Base-by-base conservation (phyloP, 2,113 vertebrate genomes). In the Polyodon spathula region DNA sequence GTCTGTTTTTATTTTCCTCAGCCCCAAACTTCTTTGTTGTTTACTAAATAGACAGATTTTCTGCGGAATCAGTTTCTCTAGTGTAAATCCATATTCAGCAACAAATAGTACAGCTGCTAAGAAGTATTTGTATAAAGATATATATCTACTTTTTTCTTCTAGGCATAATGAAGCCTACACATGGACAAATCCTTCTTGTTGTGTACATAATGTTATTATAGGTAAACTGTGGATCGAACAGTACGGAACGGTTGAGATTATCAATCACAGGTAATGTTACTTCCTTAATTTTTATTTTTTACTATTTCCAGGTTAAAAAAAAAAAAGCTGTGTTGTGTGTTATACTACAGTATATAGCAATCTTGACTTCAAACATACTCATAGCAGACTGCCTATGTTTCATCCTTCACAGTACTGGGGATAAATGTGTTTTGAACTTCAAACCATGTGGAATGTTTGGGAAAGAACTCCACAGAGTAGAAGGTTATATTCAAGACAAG, bases 171-270 rank as follows among this genome's bases (percentile, higher is more conserved):
- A 98, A 69, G 89, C 83, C 37, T 98, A 96, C 75, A 98, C 95
- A 0, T 98, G 95, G 95, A 92, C 82, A 65, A 97, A 98, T 72
- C 95, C 95, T 10, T 86, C 90, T 70, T 98, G 95, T 71, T 98
- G 95, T 69, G 93, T 98, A 63, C 95, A 97, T 73, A 98, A 97
- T 53, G 86, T 98, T 70, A 95, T 98, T 66, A 76, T 97, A 56
- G 95, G 95, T 42, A 95, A 97, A 80, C 89, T 98, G 40, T 98
- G 95, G 95, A 88, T 98, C 37, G 95, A 98, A 65, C 95, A 97
- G 53, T 97, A 98, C 0, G 95, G 95, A 63, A 86, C 81, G 0
- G 86, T 97, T 73, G 93, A 97, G 76, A 94, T 98, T 37, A 7
- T 93, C 40, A 98, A 97, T 83, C 95, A 98, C 86, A 95, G 92